These are phyloP conservation scores for Actinopyga echinites DNA, from an alignment of 53 echinoderm and acorn worm genomes.

Conservation along the genomic window DNA sequence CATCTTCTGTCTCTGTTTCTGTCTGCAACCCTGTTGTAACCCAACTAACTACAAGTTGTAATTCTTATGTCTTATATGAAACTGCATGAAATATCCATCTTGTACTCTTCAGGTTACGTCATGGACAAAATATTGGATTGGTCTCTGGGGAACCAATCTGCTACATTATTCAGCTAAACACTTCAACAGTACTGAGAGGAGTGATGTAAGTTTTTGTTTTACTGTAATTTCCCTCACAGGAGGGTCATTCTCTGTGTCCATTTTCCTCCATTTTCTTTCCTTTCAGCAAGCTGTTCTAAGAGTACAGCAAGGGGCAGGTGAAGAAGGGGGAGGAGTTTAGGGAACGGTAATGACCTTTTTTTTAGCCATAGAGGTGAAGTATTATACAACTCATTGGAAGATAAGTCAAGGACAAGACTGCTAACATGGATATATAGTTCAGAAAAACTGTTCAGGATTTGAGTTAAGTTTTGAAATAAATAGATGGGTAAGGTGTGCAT, in stretches of 20 bases:
- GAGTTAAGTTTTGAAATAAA: too few relatives aligned
- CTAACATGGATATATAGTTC: too few relatives aligned
- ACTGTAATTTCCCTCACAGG: too few relatives aligned
- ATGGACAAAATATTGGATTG: slow-evolving; percentile 97
- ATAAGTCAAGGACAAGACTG: not conserved
- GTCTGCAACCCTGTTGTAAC: not conserved
- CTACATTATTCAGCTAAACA: slow-evolving; percentile 96
- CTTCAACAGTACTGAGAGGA: slow-evolving; percentile 87
- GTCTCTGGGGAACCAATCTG: slow-evolving; percentile 97
- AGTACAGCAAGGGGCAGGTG: too few relatives aligned
- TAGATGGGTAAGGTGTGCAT: too few relatives aligned
- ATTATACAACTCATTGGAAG: not conserved
- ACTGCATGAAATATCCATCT: not conserved
- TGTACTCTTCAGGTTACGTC: slow-evolving; percentile 70
- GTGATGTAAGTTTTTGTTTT: slow-evolving; percentile 75
- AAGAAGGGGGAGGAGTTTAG: too few relatives aligned
- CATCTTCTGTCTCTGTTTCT: not conserved
- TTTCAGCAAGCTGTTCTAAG: too few relatives aligned
- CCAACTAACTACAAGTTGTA: not conserved
- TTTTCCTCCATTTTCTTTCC: too few relatives aligned
- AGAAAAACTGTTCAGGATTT: too few relatives aligned
- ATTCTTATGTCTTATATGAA: not conserved
- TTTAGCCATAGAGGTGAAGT: too few relatives aligned
- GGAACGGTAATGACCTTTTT: too few relatives aligned
- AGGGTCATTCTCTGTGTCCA: too few relatives aligned